Conservation (phyloP, 2,113 vertebrate species). For the Delphinapterus leucas region DNA sequence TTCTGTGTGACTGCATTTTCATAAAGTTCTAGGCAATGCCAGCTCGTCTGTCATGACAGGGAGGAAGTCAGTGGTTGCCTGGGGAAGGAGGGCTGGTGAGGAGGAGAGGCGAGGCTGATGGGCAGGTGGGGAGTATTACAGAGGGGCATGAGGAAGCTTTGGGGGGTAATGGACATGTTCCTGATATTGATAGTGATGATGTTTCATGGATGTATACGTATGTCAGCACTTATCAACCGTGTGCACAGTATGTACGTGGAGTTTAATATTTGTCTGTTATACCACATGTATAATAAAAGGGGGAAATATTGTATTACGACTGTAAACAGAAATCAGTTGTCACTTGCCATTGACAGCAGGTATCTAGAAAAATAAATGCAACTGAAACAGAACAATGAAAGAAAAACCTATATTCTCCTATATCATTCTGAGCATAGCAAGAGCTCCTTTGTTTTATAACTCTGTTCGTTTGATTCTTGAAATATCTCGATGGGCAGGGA, state of each 20-base stretch:
- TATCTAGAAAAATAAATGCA: not conserved
- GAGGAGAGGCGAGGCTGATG: not conserved
- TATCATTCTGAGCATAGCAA: not conserved
- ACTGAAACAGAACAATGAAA: not conserved
- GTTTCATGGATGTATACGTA: not conserved
- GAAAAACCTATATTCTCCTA: not conserved
- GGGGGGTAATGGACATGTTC: not conserved
- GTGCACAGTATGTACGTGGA: fast-evolving
- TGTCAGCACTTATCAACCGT: not conserved
- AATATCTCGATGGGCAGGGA: not conserved
- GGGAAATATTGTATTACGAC: not conserved
- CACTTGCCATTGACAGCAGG: not conserved
- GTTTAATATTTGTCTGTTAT: not conserved
- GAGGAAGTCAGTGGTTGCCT: not conserved
- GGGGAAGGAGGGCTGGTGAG: not conserved
- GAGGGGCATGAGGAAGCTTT: not conserved
- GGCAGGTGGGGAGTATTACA: not conserved
- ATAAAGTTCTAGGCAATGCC: too few relatives aligned
- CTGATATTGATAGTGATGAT: not conserved
- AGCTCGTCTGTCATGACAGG: not conserved
- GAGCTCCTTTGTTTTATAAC: not conserved
- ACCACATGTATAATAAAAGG: not conserved
- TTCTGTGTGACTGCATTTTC: too few relatives aligned
- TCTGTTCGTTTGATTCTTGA: not conserved
- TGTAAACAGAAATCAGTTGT: not conserved